phyloP scores from a whole-genome alignment of 2,113 vertebrate species.

The Hystrix cristata region DNA sequence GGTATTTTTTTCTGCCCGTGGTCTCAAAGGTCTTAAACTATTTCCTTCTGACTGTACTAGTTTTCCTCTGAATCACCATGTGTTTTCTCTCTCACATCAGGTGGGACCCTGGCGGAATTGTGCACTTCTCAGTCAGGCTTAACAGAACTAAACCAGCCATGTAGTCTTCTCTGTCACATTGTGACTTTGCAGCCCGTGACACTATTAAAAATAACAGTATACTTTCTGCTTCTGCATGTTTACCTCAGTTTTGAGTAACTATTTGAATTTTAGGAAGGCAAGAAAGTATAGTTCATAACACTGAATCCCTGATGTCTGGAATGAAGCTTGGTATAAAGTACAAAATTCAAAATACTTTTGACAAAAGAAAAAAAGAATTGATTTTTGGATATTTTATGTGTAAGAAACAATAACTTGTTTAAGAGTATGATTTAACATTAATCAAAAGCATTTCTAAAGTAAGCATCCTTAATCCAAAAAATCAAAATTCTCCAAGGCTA shows the following conservation, averaged over 20 bases:
- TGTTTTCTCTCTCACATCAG: neutral
- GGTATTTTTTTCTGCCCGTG: neutral
- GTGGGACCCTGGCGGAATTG: neutral
- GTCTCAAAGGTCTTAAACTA: neutral
- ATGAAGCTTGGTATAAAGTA: neutral
- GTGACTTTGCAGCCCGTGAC: neutral
- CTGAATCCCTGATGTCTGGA: neutral
- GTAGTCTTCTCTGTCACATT: neutral
- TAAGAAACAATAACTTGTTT: neutral
- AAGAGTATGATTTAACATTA: constrained; percentile 1
- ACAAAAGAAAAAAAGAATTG: neutral
- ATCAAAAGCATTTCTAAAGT: neutral
- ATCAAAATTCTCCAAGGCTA: neutral
- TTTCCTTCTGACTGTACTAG: neutral
- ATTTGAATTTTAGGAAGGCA: neutral
- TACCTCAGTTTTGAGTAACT: neutral
- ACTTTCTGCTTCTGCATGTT: neutral
- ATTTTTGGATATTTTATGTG: neutral
- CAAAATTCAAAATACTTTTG: neutral
- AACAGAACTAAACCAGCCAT: neutral
- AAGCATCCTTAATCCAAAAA: neutral
- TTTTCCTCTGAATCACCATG: neutral
- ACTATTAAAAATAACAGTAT: neutral
- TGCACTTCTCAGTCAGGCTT: neutral
- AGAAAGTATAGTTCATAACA: neutral